phyloP scores from a whole-genome alignment of 2,888 invertebrate genomes.

The Coronaproctus castanopsis region DNA sequence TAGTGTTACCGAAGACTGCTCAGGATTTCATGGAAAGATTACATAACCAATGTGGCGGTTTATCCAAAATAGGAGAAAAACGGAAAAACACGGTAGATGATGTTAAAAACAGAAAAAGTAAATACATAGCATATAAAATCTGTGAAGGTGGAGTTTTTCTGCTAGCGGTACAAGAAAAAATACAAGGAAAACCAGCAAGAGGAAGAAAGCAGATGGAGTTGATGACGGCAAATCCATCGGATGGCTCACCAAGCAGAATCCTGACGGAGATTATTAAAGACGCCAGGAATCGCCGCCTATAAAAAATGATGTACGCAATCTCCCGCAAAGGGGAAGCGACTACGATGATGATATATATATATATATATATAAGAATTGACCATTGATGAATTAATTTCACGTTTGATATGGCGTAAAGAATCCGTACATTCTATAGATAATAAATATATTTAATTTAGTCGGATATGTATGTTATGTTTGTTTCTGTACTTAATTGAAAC shows the following conservation, averaged over 20 bases:
- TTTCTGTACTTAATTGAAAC: too few relatives aligned
- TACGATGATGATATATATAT: too few relatives aligned
- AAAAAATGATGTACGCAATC: background rate
- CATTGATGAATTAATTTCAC: too few relatives aligned
- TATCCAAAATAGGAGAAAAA: background rate
- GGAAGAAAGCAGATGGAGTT: background rate
- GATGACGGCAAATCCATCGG: background rate
- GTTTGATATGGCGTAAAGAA: too few relatives aligned
- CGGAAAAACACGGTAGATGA: too few relatives aligned
- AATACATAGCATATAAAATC: background rate
- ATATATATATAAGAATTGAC: too few relatives aligned
- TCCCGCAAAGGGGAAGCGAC: background rate
- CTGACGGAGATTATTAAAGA: background rate
- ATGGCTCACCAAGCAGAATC: background rate
- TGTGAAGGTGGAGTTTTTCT: background rate
- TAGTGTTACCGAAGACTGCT: background rate
- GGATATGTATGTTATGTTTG: too few relatives aligned
- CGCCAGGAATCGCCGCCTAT: background rate
- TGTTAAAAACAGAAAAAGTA: background rate
- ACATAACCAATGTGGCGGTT: too few relatives aligned
- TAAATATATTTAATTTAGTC: too few relatives aligned
- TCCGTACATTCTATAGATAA: too few relatives aligned
- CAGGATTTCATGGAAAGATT: background rate
- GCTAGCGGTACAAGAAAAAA: background rate
- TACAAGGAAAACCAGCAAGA: background rate